Base-by-base conservation (phyloP, 2,888 invertebrate genomes). In the Octodonta nipae region DNA sequence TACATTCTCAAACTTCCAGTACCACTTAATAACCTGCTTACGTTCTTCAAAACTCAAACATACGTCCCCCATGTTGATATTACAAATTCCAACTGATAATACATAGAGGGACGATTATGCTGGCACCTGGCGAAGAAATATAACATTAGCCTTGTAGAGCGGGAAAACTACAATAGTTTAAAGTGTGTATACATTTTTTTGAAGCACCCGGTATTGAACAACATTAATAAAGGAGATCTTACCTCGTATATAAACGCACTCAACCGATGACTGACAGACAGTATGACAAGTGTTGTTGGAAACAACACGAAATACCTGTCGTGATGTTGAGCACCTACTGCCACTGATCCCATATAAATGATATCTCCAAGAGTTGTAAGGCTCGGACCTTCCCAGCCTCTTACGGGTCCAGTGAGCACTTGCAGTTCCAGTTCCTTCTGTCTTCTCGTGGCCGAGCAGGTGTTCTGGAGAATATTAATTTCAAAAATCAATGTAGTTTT, bases 341-440 rank as follows among this genome's bases (percentile, higher is more conserved):
- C 83, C 5, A 92, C 89, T 41, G 89, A 82, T 28, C 91, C 89
- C 78, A 93, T 87, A 54, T 87, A 83, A 43, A 88, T 65, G 11
- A 95, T 87, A 42, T 91, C 89, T 1, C 92, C 92, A 6, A 86
- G 66, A n/a, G 66, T 61, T 15, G 63, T 58, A 28, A 85, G 60
- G 51, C 78, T 80, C 58, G 81, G 78, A 3, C 93, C 91, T 52
- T 93, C 91, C 91, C 92, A 95, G 5, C 87, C 88, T 33, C 86
- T 73, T n/a, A 96, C 86, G 28, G 86, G 86, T 1, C 92, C 88
- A 0, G 85, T 86, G 43, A 96, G 70, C 34, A 98, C 87, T 65
- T 96, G 96, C 37, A 93, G 66, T 52, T 98, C 96, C 46, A 93
- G 67, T 64, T 98, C 95, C 60, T 92, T 93, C 56, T 95, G 91